These are phyloP conservation scores for Podotricha telesiphe DNA, from an alignment of 2,888 invertebrate species.

Conservation along the genomic window DNA sequence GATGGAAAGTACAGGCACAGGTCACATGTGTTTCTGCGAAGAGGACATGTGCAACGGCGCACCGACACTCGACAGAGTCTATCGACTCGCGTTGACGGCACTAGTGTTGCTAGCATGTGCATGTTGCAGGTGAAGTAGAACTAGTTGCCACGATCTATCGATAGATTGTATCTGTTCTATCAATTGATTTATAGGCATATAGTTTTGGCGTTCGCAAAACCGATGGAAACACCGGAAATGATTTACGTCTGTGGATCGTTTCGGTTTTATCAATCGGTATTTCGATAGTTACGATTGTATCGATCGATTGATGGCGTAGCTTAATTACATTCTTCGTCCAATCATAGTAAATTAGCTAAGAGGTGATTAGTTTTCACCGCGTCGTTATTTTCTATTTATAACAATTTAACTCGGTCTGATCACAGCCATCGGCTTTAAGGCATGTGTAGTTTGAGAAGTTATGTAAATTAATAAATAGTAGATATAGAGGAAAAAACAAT, in stretches of 20 bases:
- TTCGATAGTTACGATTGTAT: constrained; percentile 18
- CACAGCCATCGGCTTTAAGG: constrained; percentile 1
- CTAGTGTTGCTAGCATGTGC: constrained; percentile 73
- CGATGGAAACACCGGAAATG: neutral
- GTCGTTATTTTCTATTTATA: neutral
- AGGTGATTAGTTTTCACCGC: constrained; percentile 72
- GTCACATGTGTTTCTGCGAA: constrained; percentile 99
- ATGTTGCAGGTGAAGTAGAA: constrained; percentile 79
- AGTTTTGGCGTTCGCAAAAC: neutral
- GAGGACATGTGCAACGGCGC: constrained; percentile 95
- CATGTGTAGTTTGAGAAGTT: constrained; percentile 1
- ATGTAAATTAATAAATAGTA: neutral
- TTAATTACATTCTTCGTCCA: constrained; percentile 78
- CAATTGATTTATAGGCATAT: constrained; percentile 42
- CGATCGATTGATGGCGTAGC: constrained; percentile 64
- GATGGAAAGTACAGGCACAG: constrained; percentile 98
- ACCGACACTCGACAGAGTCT: constrained; percentile 55
- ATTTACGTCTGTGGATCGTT: constrained; percentile 2
- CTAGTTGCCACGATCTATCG: constrained; percentile 52
- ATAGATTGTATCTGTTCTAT: constrained; percentile 28
- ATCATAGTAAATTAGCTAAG: constrained; percentile 69
- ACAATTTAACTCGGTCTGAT: constrained; percentile 4
- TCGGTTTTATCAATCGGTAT: constrained; percentile 2
- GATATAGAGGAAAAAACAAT: constrained; percentile 1
- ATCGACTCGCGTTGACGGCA: constrained; percentile 56